phyloP scores from a whole-genome alignment of 2,113 vertebrate genomes.

The Lycaon pictus region DNA sequence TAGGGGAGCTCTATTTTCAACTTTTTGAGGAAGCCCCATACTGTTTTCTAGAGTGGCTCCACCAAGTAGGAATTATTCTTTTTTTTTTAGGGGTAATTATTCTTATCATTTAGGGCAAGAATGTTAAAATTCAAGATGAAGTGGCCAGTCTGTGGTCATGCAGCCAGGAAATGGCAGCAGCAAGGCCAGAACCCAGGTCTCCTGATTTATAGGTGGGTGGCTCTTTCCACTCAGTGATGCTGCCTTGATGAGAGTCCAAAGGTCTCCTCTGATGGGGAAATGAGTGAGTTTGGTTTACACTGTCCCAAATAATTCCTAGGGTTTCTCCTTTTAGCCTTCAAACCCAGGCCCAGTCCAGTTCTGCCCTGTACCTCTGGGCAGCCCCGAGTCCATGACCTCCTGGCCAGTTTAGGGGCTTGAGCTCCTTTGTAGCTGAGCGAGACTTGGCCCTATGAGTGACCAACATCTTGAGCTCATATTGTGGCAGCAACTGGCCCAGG shows the following conservation, averaged over 20 bases:
- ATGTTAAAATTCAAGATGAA: background rate
- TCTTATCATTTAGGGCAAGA: background rate
- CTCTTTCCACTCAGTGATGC: background rate
- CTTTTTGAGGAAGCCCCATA: too few relatives aligned
- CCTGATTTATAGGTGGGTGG: background rate
- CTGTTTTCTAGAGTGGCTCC: too few relatives aligned
- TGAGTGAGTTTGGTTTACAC: background rate
- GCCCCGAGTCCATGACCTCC: background rate
- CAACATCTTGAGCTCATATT: background rate
- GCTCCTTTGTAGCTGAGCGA: background rate
- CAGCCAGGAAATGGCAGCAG: background rate
- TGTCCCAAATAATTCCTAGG: too few relatives aligned
- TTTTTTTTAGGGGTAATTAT: background rate
- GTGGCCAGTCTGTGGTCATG: background rate
- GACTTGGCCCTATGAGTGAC: background rate
- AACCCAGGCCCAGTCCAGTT: background rate
- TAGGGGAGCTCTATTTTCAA: too few relatives aligned
- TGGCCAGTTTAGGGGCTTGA: background rate
- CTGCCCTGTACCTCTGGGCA: background rate
- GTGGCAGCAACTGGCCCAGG: background rate
- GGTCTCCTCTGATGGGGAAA: background rate
- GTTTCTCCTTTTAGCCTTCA: background rate
- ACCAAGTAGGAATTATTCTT: background rate
- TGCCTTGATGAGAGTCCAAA: background rate
- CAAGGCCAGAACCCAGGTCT: background rate